Conservation (phyloP, 2,888 invertebrate genomes). For the Sesia apiformis region DNA sequence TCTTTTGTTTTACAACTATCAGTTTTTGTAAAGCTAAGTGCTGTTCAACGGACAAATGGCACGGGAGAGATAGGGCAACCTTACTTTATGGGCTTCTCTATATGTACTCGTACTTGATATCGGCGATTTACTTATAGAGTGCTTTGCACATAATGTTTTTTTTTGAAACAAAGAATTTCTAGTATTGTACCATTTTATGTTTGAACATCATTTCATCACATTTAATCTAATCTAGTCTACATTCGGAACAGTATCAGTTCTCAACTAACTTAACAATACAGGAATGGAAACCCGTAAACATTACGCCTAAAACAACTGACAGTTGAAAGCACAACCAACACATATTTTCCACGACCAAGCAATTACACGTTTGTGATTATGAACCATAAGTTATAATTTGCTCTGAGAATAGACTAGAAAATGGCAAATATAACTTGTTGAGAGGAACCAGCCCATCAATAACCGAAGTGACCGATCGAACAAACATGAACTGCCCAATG, state of each 20-base stretch:
- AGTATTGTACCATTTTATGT: too few relatives aligned
- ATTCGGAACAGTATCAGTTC: background rate
- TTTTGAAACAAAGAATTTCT: too few relatives aligned
- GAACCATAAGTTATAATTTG: background rate
- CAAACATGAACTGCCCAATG: constrained; percentile 58
- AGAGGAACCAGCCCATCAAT: constrained; percentile 63
- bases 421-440: constrained; percentile 29
- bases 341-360: background rate
- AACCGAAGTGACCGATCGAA: constrained; percentile 68
- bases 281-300: background rate
- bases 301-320: background rate
- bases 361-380: background rate
- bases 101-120: background rate
- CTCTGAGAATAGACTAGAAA: constrained; percentile 7
- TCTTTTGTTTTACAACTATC: constrained; percentile 71
- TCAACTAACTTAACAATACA: background rate
- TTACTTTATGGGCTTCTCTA: constrained; percentile 43
- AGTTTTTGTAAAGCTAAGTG: constrained; percentile 73
- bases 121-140: background rate
- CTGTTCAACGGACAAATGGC: constrained; percentile 67
- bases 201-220: too few relatives aligned
- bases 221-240: background rate
- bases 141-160: too few relatives aligned
- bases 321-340: background rate
- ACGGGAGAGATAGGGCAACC: constrained; percentile 49